Base-by-base conservation (phyloP, 1,140 invertebrate species). In the Chymomyza costata region DNA sequence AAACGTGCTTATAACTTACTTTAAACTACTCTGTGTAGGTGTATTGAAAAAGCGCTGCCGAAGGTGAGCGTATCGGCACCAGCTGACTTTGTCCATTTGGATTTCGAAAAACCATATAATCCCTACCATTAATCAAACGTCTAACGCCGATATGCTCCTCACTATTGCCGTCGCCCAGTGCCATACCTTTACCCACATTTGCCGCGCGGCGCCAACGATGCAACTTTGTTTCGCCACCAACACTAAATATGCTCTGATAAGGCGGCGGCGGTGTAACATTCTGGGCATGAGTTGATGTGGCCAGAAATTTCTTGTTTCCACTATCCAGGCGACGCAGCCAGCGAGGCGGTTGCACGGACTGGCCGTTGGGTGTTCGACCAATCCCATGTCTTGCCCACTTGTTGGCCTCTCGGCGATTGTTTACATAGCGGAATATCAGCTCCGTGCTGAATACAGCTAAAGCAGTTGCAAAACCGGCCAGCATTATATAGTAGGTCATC, bases 1-100 rank as follows among this genome's bases (percentile, higher is more conserved):
- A 45, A 31, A 3, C 16, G 44, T 49, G 44, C 18, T 1, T 30
- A 32, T 32, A n/a, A 40, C 6, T 35, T 19, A 35, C 28, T 51
- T 25, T 39, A 6, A 17, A 6, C 48, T 83, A 85, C 21, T 86
- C 83, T 30, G 83, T 83, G 34, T 86, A 86, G 3, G 81, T 62
- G 35, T 89, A 91, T 56, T 91, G 90, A 86, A 93, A 93, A 0
- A 94, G 81, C 35, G 92, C 88, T 14, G 92, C 91, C 2, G 93
- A 93, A 0, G 92, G 91, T 3, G 90, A 89, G 63, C 92, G 85
- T 0, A 91, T 87, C 1, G 92, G 92, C 51, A 93, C 89, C 16
- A 93, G 86, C 57, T 89, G 88, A 6, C 86, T 90, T 13, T 89
- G 88, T 0, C 91, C 91, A 34, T 87, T 86, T 1, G 86, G 80